Evolutionary conservation across 2,113 vertebrate genomes (phyloP), one percentile per base, ranked within the genome.

Genomic region (Petrocephalus microphthalmus): DNA sequence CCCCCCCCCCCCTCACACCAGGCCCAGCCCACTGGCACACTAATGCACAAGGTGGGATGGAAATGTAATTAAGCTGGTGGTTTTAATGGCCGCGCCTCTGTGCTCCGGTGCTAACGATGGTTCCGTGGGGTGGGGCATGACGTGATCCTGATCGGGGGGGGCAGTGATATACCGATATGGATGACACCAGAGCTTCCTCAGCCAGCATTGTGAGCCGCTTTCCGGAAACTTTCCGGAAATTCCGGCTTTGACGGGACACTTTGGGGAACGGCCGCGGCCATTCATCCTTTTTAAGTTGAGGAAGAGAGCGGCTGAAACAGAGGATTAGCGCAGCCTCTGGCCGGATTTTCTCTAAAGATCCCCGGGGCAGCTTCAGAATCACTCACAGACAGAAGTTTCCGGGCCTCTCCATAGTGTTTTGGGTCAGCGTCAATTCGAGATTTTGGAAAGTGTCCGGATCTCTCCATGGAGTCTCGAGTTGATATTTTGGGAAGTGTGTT

Each of bases 21-120:
- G 51, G 13, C 87, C 51, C 51, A n/a, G 49, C 11, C 51, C n/a
- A 25, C 84, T 53, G 11, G 7, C 78, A 7, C 53, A 10, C 11
- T 22, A 78, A 88, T 60, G 47, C 82, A 47, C 83, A 84, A 57
- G 56, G 29, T n/a, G 51, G 29, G 82, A 89, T 91, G 90, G 90
- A 92, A 94, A 94, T 93, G 91, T 87, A 93, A 94, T 94, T 93
- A 92, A 92, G 93, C 89, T 91, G 42, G 90, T 84, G 90, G 90
- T 93, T 92, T 88, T 25, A 82, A 83, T 64, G 20, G 74, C 45
- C 87, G 86, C 85, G 86, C 90, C 71, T 67, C 67, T 74, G 29
- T 13, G 20, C 74, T 42, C 87, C 56, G 29, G 3, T 33, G 5
- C 33, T 57, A 15, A 13, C 45, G 0, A n/a, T 10, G 20, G 33